A percentile compares a stretch with the other conserved stretches of the same genome.
Evolutionary conservation across 1,140 invertebrate species (phyloP).

Genomic region (Periplaneta americana): DNA sequence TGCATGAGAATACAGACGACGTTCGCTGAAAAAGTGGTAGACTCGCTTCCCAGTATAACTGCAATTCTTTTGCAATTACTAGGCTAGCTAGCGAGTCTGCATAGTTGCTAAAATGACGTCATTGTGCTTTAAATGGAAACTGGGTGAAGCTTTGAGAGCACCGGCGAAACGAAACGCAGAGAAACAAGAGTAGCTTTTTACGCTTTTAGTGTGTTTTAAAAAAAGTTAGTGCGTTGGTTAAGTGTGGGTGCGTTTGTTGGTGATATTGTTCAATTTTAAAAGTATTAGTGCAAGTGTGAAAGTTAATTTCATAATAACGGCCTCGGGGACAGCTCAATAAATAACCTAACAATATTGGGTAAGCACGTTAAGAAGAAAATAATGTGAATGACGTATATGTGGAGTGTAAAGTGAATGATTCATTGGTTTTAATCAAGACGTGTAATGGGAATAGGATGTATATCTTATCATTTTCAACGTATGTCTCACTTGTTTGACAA

Average conservation of each 20-base stretch:
- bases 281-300: not conserved
- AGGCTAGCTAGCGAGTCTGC: not conserved
- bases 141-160: conserved; percentile 1
- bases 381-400: not conserved
- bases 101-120: conserved; percentile 14
- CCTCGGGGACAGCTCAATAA: not conserved
- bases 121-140: conserved; percentile 13
- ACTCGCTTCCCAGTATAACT: not conserved
- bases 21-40: not conserved
- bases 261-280: not conserved
- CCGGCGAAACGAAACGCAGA: not conserved
- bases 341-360: not conserved
- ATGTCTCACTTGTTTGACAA: not conserved
- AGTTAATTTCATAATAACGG: not conserved
- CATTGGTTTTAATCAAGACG: too few species aligned
- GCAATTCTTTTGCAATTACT: not conserved
- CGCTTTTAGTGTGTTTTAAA: not conserved
- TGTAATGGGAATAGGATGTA: not conserved
- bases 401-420: not conserved
- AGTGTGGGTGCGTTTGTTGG: not conserved
- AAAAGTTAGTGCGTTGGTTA: not conserved
- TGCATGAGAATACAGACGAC: not conserved
- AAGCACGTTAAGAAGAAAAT: not conserved
- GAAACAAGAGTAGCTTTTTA: not conserved
- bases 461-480: not conserved